Conservation (phyloP, 2,888 invertebrate species). For the Platycnemis pennipes region DNA sequence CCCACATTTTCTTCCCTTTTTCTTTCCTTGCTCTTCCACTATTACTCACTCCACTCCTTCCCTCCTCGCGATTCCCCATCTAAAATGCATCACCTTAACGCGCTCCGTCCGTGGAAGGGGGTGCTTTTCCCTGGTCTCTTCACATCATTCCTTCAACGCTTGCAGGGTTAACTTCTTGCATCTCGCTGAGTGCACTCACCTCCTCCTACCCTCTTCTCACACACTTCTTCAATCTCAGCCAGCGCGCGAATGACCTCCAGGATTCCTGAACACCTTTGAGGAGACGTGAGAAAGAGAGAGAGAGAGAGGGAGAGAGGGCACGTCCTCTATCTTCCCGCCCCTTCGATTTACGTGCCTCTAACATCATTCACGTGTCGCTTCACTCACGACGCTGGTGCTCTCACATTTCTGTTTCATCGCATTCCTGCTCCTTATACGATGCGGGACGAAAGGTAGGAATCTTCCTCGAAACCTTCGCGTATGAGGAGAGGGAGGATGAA, state of each 20-base stretch:
- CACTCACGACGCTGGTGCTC: background rate
- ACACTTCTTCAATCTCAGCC: background rate
- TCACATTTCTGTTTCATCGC: background rate
- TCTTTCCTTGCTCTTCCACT: background rate
- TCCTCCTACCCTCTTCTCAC: background rate
- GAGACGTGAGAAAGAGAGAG: background rate
- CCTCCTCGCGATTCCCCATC: background rate
- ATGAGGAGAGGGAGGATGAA: background rate
- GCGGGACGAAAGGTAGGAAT: background rate
- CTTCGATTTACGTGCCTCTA: background rate
- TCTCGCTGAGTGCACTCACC: background rate
- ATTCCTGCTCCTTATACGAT: background rate
- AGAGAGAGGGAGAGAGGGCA: no score
- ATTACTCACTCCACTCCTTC: background rate
- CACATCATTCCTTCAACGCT: no score
- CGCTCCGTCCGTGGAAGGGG: background rate
- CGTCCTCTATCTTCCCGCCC: background rate
- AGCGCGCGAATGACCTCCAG: background rate
- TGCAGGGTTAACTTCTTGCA: background rate
- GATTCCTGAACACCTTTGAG: background rate
- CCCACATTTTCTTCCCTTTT: background rate
- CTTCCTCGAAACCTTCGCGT: background rate
- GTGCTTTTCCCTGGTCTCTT: background rate
- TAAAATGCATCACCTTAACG: background rate
- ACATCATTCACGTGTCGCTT: background rate